phyloP scores from a whole-genome alignment of 2,113 vertebrate genomes.

The Trachemys scripta region DNA sequence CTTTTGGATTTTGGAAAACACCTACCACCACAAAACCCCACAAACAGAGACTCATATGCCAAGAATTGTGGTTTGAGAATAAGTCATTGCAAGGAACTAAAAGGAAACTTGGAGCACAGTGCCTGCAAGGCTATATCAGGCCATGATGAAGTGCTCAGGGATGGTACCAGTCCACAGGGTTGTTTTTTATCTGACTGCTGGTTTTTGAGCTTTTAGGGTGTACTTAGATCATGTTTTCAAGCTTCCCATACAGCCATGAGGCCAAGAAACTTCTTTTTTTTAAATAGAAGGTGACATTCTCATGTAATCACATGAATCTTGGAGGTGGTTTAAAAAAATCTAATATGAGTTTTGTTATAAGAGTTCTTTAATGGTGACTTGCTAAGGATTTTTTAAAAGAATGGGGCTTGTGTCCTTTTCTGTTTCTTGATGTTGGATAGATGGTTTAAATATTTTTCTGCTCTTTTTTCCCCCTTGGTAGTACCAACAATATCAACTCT shows the following conservation, averaged over 20 bases:
- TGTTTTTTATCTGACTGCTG: not conserved
- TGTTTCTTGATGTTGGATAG: not conserved
- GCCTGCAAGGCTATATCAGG: not conserved
- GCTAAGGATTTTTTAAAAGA: not conserved
- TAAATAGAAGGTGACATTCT: not conserved
- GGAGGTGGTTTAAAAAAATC: not conserved
- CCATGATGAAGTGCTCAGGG: not conserved
- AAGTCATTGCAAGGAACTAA: not conserved
- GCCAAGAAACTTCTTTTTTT: not conserved
- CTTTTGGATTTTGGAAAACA: not conserved
- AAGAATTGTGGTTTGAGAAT: not conserved
- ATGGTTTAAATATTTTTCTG: not conserved
- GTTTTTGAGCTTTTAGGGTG: not conserved
- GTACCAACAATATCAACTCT: not conserved
- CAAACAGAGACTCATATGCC: not conserved
- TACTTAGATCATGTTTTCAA: not conserved
- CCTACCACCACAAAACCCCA: not conserved
- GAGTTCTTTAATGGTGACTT: not conserved
- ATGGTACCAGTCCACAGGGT: not conserved
- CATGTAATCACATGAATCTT: not conserved
- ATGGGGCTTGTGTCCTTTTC: not conserved
- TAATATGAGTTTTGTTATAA: not conserved
- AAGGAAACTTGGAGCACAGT: too few species aligned
- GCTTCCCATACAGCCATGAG: not conserved
- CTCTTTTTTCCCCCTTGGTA: not conserved